Percentiles rank a stretch among this genome's conserved stretches.
Evolutionary conservation across 2,113 vertebrate genomes (phyloP).

Genomic region (Mungos mungo): DNA sequence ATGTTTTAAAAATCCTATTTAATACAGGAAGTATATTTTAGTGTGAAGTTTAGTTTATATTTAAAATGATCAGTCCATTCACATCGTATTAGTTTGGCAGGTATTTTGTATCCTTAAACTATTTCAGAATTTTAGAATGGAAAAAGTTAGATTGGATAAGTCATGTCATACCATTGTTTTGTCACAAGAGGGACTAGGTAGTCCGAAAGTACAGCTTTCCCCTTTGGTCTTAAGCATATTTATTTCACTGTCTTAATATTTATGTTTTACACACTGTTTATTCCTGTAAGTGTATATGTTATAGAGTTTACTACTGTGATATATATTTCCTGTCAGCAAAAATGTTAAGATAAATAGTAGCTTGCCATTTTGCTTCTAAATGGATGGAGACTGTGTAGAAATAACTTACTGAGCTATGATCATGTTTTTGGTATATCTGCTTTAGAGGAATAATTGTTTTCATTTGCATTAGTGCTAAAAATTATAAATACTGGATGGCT

Average conservation of each 20-base stretch:
- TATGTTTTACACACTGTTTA: not conserved
- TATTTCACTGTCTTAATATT: not conserved
- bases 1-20: not conserved
- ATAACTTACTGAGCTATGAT: not conserved
- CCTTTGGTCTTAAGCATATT: not conserved
- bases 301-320: not conserved
- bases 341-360: not conserved
- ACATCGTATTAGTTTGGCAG: not conserved
- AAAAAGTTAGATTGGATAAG: not conserved
- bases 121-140: not conserved
- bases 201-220: constrained; percentile 2
- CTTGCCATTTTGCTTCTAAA: constrained; percentile 9
- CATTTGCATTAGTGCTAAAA: not conserved
- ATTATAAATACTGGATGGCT: not conserved
- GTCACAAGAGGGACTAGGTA: constrained; percentile 78
- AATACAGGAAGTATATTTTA: not conserved
- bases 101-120: not conserved
- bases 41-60: not conserved
- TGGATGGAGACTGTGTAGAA: not conserved
- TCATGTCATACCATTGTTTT: constrained; percentile 35
- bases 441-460: not conserved
- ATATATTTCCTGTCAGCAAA: not conserved
- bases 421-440: not conserved
- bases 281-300: not conserved
- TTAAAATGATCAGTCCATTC: not conserved